Evolutionary conservation across 2,888 invertebrate genomes (phyloP).

Genomic region (Agrochola macilenta): DNA sequence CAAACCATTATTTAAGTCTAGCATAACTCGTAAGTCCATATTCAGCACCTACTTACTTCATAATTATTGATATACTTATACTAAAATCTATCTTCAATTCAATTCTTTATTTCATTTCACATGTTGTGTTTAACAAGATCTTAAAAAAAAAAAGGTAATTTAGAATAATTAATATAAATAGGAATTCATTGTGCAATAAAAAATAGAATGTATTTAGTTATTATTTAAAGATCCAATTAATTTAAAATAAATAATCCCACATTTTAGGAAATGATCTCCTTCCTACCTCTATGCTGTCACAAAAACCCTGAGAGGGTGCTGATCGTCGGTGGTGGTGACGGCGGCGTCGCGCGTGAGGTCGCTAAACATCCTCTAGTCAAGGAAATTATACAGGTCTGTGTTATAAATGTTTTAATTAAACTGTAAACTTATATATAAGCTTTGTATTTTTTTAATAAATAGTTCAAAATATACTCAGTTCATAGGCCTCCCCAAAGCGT

Average conservation of each 20-base stretch:
- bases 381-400: conserved; percentile 92
- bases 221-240: not conserved
- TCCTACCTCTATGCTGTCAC: conserved; percentile 97
- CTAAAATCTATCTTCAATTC: conserved; percentile 36
- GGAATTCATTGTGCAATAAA: not conserved
- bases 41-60: too few species aligned
- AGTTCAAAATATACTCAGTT: not conserved
- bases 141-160: not conserved
- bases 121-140: not conserved
- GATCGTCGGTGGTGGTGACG: conserved; percentile 99
- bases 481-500: not conserved
- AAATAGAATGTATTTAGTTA: not conserved
- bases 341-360: conserved; percentile 98
- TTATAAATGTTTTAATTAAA: not conserved
- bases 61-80: too few species aligned
- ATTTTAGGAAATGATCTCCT: conserved; percentile 97
- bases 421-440: not conserved
- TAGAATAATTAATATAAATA: not conserved
- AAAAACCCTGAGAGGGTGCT: conserved; percentile 97
- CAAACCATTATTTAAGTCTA: not conserved
- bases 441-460: not conserved
- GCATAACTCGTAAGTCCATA: not conserved
- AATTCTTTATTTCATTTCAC: not conserved
- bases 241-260: not conserved
- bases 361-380: conserved; percentile 97